These are phyloP conservation scores for Petaurus breviceps DNA, from an alignment of 2,113 vertebrate genomes.

Conservation along the genomic window DNA sequence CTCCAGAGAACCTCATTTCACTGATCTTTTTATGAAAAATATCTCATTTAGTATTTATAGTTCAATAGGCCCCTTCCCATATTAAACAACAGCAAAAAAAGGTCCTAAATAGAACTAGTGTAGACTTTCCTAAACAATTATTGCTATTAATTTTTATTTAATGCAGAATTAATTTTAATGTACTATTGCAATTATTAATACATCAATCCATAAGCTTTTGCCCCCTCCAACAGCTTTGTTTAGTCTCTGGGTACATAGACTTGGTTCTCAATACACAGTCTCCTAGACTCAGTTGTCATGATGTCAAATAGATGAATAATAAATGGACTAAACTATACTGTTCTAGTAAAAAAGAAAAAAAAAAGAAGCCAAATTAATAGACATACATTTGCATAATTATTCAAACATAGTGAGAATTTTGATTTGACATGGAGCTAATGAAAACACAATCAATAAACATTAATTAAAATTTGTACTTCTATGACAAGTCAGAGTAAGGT, in stretches of 20 bases:
- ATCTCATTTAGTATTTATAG: background rate
- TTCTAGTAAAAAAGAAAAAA: background rate
- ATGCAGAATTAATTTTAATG: background rate
- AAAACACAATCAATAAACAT: background rate
- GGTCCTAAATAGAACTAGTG: background rate
- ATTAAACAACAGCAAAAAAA: background rate
- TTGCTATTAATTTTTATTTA: background rate
- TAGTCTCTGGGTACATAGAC: background rate
- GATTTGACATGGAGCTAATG: background rate
- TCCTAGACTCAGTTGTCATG: background rate
- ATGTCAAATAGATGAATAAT: background rate
- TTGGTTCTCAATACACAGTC: background rate
- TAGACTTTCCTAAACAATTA: background rate
- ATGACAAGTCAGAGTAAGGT: background rate
- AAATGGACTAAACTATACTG: background rate
- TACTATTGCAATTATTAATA: background rate
- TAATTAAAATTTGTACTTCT: background rate
- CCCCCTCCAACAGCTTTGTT: background rate
- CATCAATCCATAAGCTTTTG: background rate
- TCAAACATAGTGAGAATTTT: background rate
- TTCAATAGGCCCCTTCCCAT: background rate
- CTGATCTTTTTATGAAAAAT: background rate
- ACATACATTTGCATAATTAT: background rate
- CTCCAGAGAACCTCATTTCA: background rate
- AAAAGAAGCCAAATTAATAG: no score